A percentile compares a stretch with the other conserved stretches of the same genome.
Evolutionary conservation across 2,113 vertebrate species (phyloP).

Genomic region (Anarrhichthys ocellatus): DNA sequence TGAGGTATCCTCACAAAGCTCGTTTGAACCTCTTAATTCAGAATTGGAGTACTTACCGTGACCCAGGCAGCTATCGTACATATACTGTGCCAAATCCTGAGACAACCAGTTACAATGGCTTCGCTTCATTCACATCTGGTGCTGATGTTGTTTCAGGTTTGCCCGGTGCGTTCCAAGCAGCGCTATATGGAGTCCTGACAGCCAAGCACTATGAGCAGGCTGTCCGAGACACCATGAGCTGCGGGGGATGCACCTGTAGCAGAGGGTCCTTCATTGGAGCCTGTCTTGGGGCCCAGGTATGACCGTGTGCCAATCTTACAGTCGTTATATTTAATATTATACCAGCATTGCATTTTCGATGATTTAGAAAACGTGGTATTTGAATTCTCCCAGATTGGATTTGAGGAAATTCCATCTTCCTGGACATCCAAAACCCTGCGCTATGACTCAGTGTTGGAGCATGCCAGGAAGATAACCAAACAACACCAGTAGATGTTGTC

Average conservation of each 20-base stretch:
- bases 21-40: background rate
- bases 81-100: background rate
- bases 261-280: conserved; percentile 83
- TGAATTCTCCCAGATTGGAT: conserved; percentile 68
- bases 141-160: conserved; percentile 72
- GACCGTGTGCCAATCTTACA: background rate
- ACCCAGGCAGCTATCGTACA: background rate
- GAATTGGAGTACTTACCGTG: background rate
- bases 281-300: conserved; percentile 83
- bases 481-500: conserved; percentile 43
- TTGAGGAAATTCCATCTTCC: conserved; percentile 77
- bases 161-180: conserved; percentile 84
- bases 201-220: conserved; percentile 75
- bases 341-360: background rate
- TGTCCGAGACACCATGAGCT: conserved; percentile 81
- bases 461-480: conserved; percentile 69
- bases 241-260: conserved; percentile 84
- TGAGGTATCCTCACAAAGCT: conserved; percentile 72
- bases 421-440: conserved; percentile 76
- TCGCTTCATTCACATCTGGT: background rate
- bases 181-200: conserved; percentile 83
- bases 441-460: conserved; percentile 65
- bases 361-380: background rate
- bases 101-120: background rate
- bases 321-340: background rate